Conservation (phyloP, 1,140 invertebrate species). For the Bombus pascuorum region DNA sequence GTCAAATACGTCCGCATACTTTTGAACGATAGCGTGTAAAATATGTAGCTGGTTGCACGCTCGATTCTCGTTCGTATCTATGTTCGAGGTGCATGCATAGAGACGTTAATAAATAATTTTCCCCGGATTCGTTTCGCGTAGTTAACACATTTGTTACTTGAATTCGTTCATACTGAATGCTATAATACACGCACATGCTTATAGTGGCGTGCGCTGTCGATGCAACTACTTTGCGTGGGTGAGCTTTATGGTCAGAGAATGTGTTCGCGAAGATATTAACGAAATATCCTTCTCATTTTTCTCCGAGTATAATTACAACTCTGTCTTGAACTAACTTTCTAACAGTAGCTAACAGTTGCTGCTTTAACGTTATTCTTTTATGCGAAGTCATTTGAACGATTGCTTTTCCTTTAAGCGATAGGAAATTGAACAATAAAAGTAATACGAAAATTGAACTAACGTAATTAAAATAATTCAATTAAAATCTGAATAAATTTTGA, state of each 20-base stretch:
- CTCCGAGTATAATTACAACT: too few species aligned
- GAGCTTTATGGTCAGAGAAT: too few species aligned
- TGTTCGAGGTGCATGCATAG: not conserved
- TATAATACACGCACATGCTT: not conserved
- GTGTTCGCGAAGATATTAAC: too few species aligned
- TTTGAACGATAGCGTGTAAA: not conserved
- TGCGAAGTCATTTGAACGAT: not conserved
- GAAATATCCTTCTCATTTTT: too few species aligned
- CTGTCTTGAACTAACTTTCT: too few species aligned
- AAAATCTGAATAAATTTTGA: not conserved
- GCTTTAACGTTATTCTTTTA: not conserved
- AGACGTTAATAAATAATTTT: conserved; percentile 4
- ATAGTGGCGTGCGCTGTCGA: not conserved
- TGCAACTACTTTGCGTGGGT: not conserved
- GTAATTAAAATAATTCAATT: not conserved
- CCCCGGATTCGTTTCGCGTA: not conserved
- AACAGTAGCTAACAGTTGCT: too few species aligned
- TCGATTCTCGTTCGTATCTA: not conserved
- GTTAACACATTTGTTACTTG: not conserved
- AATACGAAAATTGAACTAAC: too few species aligned
- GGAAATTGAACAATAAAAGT: too few species aligned
- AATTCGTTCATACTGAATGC: not conserved
- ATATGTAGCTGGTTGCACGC: not conserved
- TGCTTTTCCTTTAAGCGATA: not conserved
- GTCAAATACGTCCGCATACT: not conserved